These are phyloP conservation scores for Procambarus clarkii DNA, from an alignment of 1,140 invertebrate genomes.

Conservation along the genomic window DNA sequence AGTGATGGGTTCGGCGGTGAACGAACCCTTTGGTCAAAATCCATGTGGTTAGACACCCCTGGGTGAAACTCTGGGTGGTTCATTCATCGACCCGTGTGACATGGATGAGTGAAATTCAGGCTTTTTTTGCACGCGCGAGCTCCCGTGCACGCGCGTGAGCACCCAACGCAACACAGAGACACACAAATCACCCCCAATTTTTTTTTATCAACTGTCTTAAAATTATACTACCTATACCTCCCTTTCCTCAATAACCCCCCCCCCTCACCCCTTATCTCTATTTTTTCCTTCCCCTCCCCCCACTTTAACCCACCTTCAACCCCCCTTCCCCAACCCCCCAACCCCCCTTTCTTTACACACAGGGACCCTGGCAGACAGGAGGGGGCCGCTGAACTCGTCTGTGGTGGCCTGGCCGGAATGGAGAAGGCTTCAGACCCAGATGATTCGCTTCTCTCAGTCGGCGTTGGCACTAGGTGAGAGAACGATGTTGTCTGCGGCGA, in stretches of 20 bases:
- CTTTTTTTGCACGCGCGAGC: too few species aligned
- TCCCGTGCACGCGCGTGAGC: too few species aligned
- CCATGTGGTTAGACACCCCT: too few species aligned
- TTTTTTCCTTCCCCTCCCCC: background rate
- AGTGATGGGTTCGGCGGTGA: background rate
- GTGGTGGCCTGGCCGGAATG: constrained; percentile 21
- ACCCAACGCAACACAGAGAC: too few species aligned
- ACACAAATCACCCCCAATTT: too few species aligned
- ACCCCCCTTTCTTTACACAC: background rate
- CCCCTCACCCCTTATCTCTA: background rate
- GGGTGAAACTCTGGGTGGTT: too few species aligned
- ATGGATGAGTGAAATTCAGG: background rate
- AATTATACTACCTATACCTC: too few species aligned
- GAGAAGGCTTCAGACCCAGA: background rate
- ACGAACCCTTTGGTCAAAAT: background rate
- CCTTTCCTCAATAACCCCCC: background rate
- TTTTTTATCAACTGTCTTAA: too few species aligned
- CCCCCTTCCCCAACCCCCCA: background rate
- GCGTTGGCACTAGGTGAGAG: background rate
- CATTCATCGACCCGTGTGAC: background rate
- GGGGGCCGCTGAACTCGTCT: background rate
- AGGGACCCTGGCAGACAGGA: background rate
- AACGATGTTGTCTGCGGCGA: background rate
- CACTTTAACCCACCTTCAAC: background rate
- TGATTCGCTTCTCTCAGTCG: background rate